These are phyloP conservation scores for Lepidocolaptes lacrymiger DNA, from an alignment of 2,797 vertebrate species.

Conservation along the genomic window DNA sequence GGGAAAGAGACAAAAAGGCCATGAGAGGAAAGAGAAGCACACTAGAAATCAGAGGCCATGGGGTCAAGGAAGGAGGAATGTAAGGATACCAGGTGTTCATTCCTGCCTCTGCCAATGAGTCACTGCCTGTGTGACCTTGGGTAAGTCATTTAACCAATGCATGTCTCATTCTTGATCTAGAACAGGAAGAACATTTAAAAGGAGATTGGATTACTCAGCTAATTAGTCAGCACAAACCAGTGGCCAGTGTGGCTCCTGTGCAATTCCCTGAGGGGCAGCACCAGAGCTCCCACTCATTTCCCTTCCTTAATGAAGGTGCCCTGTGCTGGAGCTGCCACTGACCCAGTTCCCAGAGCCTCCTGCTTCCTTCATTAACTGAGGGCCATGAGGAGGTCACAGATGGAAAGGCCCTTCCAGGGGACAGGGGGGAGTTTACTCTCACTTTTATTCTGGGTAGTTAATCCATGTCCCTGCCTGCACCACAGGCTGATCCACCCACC, in stretches of 20 bases:
- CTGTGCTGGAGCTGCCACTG: slow-evolving; percentile 15
- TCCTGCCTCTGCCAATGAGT: background rate
- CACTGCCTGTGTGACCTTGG: background rate
- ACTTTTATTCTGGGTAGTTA: background rate
- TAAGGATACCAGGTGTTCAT: background rate
- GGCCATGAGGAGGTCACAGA: background rate
- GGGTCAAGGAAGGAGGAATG: background rate
- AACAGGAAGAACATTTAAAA: slow-evolving; percentile 11
- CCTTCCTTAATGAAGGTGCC: slow-evolving; percentile 24
- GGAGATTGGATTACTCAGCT: background rate
- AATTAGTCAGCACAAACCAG: background rate
- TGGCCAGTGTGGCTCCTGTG: background rate
- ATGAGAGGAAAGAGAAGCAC: background rate
- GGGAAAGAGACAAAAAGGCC: background rate
- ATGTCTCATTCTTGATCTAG: background rate
- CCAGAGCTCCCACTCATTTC: background rate
- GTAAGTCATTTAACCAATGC: background rate
- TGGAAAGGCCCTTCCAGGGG: background rate
- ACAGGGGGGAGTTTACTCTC: slow-evolving; percentile 41
- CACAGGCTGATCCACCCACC: background rate
- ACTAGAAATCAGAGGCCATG: background rate
- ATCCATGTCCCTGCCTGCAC: background rate
- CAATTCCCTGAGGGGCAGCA: background rate
- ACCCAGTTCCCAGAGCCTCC: slow-evolving; percentile 68
- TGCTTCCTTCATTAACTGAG: slow-evolving; percentile 1